Evolutionary conservation across 2,888 invertebrate genomes (phyloP).

Genomic region (Pterostichus madidus): DNA sequence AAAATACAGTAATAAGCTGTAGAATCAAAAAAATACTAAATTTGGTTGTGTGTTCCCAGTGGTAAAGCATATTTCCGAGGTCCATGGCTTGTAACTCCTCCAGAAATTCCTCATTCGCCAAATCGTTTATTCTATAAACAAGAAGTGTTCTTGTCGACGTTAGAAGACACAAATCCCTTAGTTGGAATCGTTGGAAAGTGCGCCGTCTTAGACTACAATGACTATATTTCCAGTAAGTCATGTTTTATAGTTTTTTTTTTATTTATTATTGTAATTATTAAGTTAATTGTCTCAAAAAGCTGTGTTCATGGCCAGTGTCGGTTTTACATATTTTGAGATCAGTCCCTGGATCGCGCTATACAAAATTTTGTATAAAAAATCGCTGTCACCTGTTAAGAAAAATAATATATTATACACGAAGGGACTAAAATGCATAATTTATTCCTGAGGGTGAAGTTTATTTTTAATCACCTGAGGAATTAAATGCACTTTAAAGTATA

Average conservation of each 20-base stretch:
- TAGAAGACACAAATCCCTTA: slow-evolving; percentile 94
- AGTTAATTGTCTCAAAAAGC: neutral
- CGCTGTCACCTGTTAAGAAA: too few species aligned
- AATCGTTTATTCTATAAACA: slow-evolving; percentile 93
- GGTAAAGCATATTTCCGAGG: slow-evolving; percentile 96
- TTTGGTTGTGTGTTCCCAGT: slow-evolving; percentile 78
- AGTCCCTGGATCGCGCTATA: too few species aligned
- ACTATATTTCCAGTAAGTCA: slow-evolving; percentile 90
- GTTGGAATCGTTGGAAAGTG: slow-evolving; percentile 95
- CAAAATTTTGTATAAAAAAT: too few species aligned
- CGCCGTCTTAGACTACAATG: slow-evolving; percentile 92
- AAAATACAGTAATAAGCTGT: too few species aligned
- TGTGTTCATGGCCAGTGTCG: too few species aligned
- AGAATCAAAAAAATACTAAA: neutral
- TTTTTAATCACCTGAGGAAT: too few species aligned
- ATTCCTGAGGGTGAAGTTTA: too few species aligned
- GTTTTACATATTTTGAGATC: too few species aligned
- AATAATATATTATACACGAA: too few species aligned
- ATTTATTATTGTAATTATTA: too few species aligned
- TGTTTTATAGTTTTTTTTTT: neutral
- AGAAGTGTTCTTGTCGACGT: slow-evolving; percentile 94
- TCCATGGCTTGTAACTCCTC: slow-evolving; percentile 93
- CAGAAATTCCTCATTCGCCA: slow-evolving; percentile 90
- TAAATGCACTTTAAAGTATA: too few species aligned
- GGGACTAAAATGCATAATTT: too few species aligned